A percentile compares a stretch with the other conserved stretches of the same genome.
These are phyloP conservation scores for Onychomys leucogaster DNA, from an alignment of 2,797 vertebrate species.

Conservation along the genomic window DNA sequence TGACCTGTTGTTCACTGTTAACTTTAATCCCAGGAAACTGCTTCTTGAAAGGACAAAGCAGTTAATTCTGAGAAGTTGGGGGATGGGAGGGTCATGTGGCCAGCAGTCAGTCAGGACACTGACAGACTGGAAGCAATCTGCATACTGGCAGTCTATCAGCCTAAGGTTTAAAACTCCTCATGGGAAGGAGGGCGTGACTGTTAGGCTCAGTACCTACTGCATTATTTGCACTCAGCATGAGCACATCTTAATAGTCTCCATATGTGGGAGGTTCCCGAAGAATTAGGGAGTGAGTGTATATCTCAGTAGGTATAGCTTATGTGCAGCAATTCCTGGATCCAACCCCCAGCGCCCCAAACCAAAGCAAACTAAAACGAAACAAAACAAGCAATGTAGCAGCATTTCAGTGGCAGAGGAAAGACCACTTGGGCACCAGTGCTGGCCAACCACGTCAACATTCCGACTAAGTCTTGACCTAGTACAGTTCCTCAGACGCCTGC, in stretches of 20 bases:
- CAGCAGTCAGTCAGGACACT: conserved; percentile 79
- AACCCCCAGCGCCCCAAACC: background rate
- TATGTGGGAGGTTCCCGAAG: background rate
- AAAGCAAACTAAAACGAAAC: background rate
- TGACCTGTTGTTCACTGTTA: conserved; percentile 28
- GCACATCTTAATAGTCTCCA: background rate
- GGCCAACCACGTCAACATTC: no score
- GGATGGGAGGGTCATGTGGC: conserved; percentile 33
- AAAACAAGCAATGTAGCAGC: background rate
- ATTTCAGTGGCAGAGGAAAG: background rate
- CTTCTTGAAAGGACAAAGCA: conserved; percentile 74
- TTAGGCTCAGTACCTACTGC: background rate
- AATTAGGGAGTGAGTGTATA: background rate
- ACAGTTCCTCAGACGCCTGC: background rate
- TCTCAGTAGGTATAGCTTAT: background rate
- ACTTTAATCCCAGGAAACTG: conserved; percentile 61
- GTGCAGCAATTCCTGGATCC: background rate
- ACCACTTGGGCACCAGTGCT: fast-evolving
- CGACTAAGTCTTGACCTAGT: fast-evolving
- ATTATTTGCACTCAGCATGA: background rate
- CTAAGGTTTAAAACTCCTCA: background rate
- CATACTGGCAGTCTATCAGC: background rate
- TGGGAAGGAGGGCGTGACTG: background rate
- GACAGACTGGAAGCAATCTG: background rate
- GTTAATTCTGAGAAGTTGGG: conserved; percentile 69